Evolutionary conservation across 1,140 invertebrate species (phyloP).

Genomic region (Lepidurus packardi): DNA sequence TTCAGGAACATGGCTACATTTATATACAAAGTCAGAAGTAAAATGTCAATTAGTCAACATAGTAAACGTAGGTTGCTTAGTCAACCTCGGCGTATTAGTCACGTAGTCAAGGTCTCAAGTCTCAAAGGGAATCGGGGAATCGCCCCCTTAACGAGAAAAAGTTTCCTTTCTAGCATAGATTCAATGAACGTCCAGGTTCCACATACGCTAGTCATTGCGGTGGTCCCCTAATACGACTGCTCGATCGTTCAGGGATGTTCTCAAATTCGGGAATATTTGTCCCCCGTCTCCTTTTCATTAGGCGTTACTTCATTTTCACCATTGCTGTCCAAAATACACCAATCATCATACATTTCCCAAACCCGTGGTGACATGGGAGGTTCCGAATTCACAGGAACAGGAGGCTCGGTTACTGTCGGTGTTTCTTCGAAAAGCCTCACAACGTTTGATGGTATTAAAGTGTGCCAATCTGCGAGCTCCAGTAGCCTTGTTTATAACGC

Average conservation of each 20-base stretch:
- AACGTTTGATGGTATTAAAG: background rate
- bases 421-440: background rate
- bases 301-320: background rate
- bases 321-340: background rate
- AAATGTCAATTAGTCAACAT: too few species aligned
- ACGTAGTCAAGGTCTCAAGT: too few species aligned
- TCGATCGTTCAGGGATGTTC: background rate
- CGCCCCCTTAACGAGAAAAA: too few species aligned
- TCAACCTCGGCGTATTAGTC: too few species aligned
- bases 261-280: background rate
- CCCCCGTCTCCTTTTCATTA: background rate
- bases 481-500: background rate
- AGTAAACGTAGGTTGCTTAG: too few species aligned
- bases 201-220: too few species aligned
- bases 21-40: too few species aligned
- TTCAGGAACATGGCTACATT: too few species aligned
- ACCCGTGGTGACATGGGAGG: background rate
- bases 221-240: too few species aligned
- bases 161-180: too few species aligned
- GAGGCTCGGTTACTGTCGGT: background rate
- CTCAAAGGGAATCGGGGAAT: too few species aligned
- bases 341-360: background rate
- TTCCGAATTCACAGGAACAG: background rate
- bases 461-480: background rate
- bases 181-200: too few species aligned